Evolutionary conservation across 2,797 vertebrate species (phyloP).

Genomic region (Xenops minutus): DNA sequence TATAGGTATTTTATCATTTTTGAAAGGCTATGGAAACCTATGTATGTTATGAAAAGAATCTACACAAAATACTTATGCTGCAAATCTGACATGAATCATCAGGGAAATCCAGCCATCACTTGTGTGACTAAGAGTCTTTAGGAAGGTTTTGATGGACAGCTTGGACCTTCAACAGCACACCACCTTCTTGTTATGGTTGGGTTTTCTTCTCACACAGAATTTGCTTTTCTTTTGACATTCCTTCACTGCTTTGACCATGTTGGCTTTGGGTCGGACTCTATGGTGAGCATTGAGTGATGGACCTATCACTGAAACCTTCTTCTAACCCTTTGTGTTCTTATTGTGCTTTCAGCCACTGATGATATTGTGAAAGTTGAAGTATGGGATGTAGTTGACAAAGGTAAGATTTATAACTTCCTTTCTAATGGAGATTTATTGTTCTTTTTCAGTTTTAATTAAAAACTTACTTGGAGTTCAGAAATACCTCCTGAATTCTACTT

Average conservation of each 20-base stretch:
- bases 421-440: not conserved
- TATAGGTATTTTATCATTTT: not conserved
- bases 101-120: not conserved
- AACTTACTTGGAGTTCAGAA: not conserved
- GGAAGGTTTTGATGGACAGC: not conserved
- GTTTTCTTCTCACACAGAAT: not conserved
- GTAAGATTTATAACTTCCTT: slow-evolving; percentile 73
- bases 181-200: not conserved
- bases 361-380: slow-evolving; percentile 98
- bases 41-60: not conserved
- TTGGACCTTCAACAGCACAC: not conserved
- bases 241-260: accelerated
- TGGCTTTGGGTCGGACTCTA: not conserved
- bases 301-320: not conserved
- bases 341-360: slow-evolving; percentile 86
- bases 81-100: not conserved
- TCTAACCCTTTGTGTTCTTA: not conserved
- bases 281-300: not conserved
- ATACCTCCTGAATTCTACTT: not conserved
- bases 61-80: not conserved
- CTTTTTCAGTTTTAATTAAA: not conserved
- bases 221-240: not conserved
- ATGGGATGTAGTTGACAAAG: slow-evolving; percentile 99
- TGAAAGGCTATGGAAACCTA: not conserved
- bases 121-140: not conserved